Percentiles rank a stretch among this genome's conserved stretches.
Conservation (phyloP, 2,888 invertebrate species). For the Slavum lentiscoides region DNA sequence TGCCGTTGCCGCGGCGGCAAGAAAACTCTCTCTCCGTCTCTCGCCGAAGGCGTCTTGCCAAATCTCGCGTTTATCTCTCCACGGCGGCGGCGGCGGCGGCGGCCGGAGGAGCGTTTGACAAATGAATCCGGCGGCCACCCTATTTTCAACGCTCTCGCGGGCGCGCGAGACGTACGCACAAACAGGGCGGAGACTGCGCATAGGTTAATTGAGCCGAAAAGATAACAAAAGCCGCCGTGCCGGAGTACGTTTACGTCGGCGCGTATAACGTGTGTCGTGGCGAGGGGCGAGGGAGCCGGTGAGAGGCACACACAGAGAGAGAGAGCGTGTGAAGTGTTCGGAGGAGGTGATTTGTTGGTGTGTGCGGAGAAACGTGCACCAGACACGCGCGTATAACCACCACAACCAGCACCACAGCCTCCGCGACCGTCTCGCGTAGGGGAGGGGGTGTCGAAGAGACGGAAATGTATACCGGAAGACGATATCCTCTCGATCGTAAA, state of each 20-base stretch:
- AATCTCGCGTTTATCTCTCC: too few species aligned
- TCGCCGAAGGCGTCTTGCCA: too few species aligned
- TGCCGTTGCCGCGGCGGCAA: too few species aligned
- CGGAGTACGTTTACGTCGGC: background rate
- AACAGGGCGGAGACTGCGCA: background rate
- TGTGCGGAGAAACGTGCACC: constrained; percentile 45
- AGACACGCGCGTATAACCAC: constrained; percentile 29
- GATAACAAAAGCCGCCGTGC: constrained; percentile 46
- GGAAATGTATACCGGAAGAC: constrained; percentile 45
- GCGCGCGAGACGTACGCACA: too few species aligned
- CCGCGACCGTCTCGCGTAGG: too few species aligned
- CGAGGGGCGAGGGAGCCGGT: background rate
- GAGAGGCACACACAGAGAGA: background rate
- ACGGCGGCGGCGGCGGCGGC: too few species aligned
- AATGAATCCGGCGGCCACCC: too few species aligned
- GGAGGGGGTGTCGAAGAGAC: background rate
- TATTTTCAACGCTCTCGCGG: too few species aligned
- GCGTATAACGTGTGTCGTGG: background rate
- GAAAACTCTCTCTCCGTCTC: too few species aligned
- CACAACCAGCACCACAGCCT: background rate
- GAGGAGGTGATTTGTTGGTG: constrained; percentile 45
- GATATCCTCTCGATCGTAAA: constrained; percentile 52
- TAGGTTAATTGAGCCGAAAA: constrained; percentile 52
- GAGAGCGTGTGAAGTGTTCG: background rate
- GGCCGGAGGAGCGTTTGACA: too few species aligned